Conservation (phyloP, 2,113 vertebrate genomes). For the Poicephalus meyeri region DNA sequence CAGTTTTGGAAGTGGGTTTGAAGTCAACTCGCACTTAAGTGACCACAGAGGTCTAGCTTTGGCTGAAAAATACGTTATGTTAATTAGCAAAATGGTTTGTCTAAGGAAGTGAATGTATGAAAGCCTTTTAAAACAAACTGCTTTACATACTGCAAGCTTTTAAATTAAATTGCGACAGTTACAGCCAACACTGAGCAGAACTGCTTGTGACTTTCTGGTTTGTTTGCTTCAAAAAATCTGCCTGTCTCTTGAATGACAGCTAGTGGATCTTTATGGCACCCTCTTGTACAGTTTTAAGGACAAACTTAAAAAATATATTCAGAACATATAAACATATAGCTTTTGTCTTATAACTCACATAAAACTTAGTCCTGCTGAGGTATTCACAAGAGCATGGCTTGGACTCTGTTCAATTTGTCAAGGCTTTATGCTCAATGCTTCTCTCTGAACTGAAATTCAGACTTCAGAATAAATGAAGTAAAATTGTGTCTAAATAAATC, state of each 20-base stretch:
- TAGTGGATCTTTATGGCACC: neutral
- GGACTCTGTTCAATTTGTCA: neutral
- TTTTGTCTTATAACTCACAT: neutral
- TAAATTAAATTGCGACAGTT: constrained; percentile 25
- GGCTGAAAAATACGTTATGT: neutral
- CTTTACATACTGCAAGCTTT: constrained; percentile 37
- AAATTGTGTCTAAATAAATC: neutral
- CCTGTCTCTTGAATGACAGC: constrained; percentile 2
- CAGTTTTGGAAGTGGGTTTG: neutral
- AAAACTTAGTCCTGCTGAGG: constrained; percentile 19
- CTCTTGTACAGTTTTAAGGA: constrained; percentile 13
- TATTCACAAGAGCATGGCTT: neutral
- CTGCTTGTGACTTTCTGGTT: constrained; percentile 12
- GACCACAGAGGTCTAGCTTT: constrained; percentile 12
- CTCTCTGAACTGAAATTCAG: neutral
- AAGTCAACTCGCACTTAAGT: neutral
- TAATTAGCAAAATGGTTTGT: constrained; percentile 49
- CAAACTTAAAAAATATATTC: constrained; percentile 1
- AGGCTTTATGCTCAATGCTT: neutral
- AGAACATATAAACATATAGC: neutral
- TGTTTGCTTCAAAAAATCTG: neutral
- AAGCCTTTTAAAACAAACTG: constrained; percentile 41
- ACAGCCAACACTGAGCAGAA: neutral
- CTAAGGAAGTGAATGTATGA: constrained; percentile 11
- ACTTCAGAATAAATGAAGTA: neutral